Evolutionary conservation across 2,113 vertebrate genomes (phyloP), one percentile per base, ranked within the genome.

Genomic region (Leptobrachium ailaonicum): DNA sequence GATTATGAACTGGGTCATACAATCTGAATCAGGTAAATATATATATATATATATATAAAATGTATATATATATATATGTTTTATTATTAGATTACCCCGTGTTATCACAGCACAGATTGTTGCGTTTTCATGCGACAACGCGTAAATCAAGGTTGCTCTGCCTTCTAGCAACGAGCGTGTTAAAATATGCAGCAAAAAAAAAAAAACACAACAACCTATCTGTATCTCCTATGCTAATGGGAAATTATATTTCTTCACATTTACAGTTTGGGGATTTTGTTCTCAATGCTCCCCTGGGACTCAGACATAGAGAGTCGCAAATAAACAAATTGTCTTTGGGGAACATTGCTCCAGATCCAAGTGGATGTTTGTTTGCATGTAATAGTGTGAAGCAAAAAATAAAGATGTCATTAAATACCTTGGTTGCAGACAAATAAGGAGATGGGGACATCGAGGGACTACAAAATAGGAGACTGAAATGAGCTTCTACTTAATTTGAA

Each of bases 331-430:
- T 63, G 42, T 75, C 79, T 60, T 66, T 4, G 7, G 79, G 72
- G 79, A 81, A 12, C 53, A 56, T 3, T 62, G 42, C 32, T 40
- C 71, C 11, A 42, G 64, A 50, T 81, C 3, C 71, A 74, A 58
- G 64, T 69, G 41, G 64, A 75, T 73, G 79, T 75, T 81, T 81
- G 79, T 81, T 81, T 81, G 71, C 79, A 81, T 80, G 79, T 67
- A 75, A 75, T 20, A 69, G 64, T 56, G 53, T 14, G 64, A 60
- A 81, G 53, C 71, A 75, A 74, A 81, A 32, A 81, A 75, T 81
- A 81, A 75, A 75, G 72, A 81, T 81, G 79, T 81, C 79, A 81
- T 67, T 81, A 75, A 81, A 81, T 81, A 81, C 79, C 79, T 75
- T 62, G 66, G 79, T 62, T 81, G 71, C 79, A 81, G 78, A 81